These are phyloP conservation scores for Bostrychus sinensis DNA, from an alignment of 2,113 vertebrate genomes.

Conservation along the genomic window DNA sequence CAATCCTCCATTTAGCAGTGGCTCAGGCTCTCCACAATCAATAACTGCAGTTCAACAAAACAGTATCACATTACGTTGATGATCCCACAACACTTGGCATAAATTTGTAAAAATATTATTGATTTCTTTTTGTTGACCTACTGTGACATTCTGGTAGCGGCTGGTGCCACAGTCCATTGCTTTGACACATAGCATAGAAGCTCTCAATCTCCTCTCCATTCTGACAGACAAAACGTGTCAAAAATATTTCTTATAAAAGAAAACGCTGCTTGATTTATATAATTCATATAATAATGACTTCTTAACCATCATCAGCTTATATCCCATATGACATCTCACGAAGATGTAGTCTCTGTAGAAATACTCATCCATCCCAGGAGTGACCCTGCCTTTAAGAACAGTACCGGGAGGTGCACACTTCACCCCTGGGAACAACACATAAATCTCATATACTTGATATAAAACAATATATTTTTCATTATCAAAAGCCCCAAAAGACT, in stretches of 20 bases:
- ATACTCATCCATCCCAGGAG: slow-evolving; percentile 64
- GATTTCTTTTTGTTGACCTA: slow-evolving; percentile 37
- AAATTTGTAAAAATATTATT: too few relatives aligned
- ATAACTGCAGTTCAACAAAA: slow-evolving; percentile 64
- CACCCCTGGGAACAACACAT: slow-evolving; percentile 63
- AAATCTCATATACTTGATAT: neutral
- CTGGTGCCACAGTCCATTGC: slow-evolving; percentile 71
- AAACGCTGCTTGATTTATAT: too few relatives aligned
- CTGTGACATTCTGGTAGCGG: slow-evolving; percentile 77
- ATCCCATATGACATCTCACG: slow-evolving; percentile 74
- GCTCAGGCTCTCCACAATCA: slow-evolving; percentile 73
- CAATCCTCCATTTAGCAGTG: slow-evolving; percentile 67
- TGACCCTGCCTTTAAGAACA: slow-evolving; percentile 68
- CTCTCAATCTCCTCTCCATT: slow-evolving; percentile 59
- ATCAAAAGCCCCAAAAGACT: neutral
- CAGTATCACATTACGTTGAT: neutral
- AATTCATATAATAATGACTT: neutral
- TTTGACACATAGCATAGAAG: slow-evolving; percentile 72
- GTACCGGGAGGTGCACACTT: slow-evolving; percentile 58
- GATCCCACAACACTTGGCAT: too few relatives aligned
- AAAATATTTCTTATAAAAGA: too few relatives aligned
- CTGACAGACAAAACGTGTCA: slow-evolving; percentile 43
- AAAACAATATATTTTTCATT: neutral
- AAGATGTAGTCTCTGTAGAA: slow-evolving; percentile 78
- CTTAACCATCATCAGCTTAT: slow-evolving; percentile 78